Conservation (phyloP, 2,113 vertebrate species). For the Argyrosomus japonicus region DNA sequence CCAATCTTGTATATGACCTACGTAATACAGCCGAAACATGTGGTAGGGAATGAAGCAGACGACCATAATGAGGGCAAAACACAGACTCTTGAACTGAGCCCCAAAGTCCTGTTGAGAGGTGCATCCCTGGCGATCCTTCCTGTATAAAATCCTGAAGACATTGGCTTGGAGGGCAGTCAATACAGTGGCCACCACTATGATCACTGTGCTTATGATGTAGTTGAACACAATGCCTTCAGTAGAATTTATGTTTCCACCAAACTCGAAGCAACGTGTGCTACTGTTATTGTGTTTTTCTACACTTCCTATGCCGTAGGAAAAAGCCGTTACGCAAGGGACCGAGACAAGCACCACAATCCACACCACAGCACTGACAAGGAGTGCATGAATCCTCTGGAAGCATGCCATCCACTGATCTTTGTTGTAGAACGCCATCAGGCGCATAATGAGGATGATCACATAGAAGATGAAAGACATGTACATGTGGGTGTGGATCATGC, state of each 20-base stretch:
- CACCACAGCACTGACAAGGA: slow-evolving; percentile 78
- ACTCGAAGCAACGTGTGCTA: slow-evolving; percentile 83
- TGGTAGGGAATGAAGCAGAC: slow-evolving; percentile 91
- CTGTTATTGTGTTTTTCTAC: fast-evolving
- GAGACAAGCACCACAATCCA: slow-evolving; percentile 85
- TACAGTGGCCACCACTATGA: slow-evolving; percentile 68
- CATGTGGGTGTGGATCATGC: slow-evolving; percentile 94
- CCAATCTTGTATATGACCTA: fast-evolving
- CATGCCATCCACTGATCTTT: slow-evolving; percentile 82
- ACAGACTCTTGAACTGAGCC: slow-evolving; percentile 90
- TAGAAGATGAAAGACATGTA: slow-evolving; percentile 93
- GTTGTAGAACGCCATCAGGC: slow-evolving; percentile 87
- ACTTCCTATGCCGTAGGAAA: slow-evolving; percentile 76
- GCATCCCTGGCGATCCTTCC: slow-evolving; percentile 73
- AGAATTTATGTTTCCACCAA: slow-evolving; percentile 65
- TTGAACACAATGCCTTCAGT: slow-evolving; percentile 82
- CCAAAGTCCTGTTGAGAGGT: slow-evolving; percentile 90
- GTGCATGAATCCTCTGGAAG: slow-evolving; percentile 84
- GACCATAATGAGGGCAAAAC: slow-evolving; percentile 89
- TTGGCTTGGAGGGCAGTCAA: slow-evolving; percentile 84
- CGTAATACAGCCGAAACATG: slow-evolving; percentile 87
- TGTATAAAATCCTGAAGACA: slow-evolving; percentile 76
- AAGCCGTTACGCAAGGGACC: slow-evolving; percentile 67
- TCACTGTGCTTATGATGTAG: slow-evolving; percentile 75
- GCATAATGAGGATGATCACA: slow-evolving; percentile 85